Conservation (phyloP, 2,888 invertebrate species). For the Diploptera punctata region DNA sequence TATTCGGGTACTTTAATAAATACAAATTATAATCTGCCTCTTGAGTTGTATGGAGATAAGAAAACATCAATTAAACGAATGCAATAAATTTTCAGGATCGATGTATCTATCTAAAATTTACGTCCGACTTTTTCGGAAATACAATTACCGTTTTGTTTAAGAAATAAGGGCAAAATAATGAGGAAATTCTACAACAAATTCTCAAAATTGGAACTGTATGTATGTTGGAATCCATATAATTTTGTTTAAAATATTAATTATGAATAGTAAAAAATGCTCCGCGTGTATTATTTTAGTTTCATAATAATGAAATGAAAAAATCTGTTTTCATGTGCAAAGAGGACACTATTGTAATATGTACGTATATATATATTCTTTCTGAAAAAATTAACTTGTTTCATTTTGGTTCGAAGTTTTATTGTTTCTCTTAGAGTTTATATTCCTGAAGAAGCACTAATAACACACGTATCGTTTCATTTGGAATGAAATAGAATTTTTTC, state of each 20-base stretch:
- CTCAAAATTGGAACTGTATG: slow-evolving; percentile 15
- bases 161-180: not conserved
- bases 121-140: not conserved
- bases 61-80: no score
- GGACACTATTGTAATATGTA: slow-evolving; percentile 39
- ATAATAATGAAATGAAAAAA: slow-evolving; percentile 36
- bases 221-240: slow-evolving; percentile 18
- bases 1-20: no score
- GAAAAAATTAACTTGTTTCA: slow-evolving; percentile 32
- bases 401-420: slow-evolving; percentile 18
- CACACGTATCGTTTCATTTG: slow-evolving; percentile 31
- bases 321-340: slow-evolving; percentile 35
- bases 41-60: no score
- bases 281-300: slow-evolving; percentile 28
- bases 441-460: slow-evolving; percentile 34
- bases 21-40: no score
- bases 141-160: not conserved
- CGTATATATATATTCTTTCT: slow-evolving; percentile 36
- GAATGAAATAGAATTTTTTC: slow-evolving; percentile 35
- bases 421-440: slow-evolving; percentile 17
- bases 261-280: slow-evolving; percentile 40
- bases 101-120: not conserved
- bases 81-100: no score
- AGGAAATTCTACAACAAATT: not conserved
- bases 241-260: slow-evolving; percentile 32